phyloP scores from a whole-genome alignment of 2,888 invertebrate species.

The Harpagoxenus sublaevis region DNA sequence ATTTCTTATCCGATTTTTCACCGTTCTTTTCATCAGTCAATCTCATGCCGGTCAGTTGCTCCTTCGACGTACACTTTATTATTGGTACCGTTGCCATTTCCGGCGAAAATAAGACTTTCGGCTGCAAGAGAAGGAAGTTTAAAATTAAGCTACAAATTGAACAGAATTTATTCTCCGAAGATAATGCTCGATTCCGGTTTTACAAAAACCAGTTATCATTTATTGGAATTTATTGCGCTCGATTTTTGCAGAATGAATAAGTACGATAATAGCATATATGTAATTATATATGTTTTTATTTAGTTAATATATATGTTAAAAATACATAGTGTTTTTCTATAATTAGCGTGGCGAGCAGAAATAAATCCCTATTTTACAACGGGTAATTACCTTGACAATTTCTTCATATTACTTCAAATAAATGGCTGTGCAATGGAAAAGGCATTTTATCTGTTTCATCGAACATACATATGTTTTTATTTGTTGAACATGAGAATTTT shows the following conservation, averaged over 20 bases:
- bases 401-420: conserved; percentile 37
- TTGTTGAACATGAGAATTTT: background rate
- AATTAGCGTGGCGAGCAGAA: background rate
- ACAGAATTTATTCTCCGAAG: background rate
- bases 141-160: background rate
- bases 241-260: background rate
- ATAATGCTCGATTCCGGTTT: background rate
- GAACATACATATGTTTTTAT: background rate
- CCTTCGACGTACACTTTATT: conserved; percentile 63
- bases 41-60: conserved; percentile 20
- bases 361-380: background rate
- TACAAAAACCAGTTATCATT: background rate
- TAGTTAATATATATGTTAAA: no score
- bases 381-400: conserved; percentile 1
- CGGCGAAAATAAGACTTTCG: conserved; percentile 34
- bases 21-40: conserved; percentile 52
- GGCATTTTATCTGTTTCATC: conserved; percentile 20
- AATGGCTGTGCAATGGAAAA: background rate
- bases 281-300: no score
- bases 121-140: conserved; percentile 29
- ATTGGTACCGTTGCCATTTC: conserved; percentile 74
- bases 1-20: conserved; percentile 78
- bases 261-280: background rate
- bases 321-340: background rate
- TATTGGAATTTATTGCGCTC: background rate